phyloP scores from a whole-genome alignment of 2,797 vertebrate species.

The Peromyscus eremicus region DNA sequence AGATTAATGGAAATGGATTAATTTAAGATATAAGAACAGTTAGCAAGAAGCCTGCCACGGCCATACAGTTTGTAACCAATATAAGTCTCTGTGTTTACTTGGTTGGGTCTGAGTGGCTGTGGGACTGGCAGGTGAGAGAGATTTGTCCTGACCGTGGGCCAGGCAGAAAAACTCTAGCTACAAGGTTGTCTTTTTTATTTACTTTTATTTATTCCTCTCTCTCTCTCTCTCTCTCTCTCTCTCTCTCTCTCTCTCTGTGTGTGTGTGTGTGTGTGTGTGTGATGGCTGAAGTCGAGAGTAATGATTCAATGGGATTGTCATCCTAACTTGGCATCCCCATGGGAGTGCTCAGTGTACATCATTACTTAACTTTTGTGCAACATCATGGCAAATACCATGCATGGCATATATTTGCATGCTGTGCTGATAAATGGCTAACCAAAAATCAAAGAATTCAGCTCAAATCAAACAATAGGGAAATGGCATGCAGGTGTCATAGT shows the following conservation, averaged over 20 bases:
- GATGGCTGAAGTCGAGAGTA: neutral
- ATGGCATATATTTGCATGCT: neutral
- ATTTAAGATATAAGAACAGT: too few species aligned
- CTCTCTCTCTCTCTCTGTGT: too few species aligned
- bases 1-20: too few species aligned
- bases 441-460: neutral
- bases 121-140: too few species aligned
- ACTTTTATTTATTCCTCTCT: neutral
- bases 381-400: neutral
- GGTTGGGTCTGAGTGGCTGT: too few species aligned
- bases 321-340: neutral
- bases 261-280: neutral
- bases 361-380: neutral
- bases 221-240: too few species aligned
- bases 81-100: too few species aligned
- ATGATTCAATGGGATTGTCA: neutral
- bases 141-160: too few species aligned
- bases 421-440: neutral
- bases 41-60: too few species aligned
- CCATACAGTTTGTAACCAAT: too few species aligned
- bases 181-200: neutral
- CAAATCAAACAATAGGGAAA: neutral
- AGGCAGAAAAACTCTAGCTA: too few species aligned
- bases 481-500: accelerated
- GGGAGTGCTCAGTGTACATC: neutral